These are phyloP conservation scores for Blastomussa wellsi DNA, from an alignment of 92 coral and sea anemone species.

Conservation along the genomic window DNA sequence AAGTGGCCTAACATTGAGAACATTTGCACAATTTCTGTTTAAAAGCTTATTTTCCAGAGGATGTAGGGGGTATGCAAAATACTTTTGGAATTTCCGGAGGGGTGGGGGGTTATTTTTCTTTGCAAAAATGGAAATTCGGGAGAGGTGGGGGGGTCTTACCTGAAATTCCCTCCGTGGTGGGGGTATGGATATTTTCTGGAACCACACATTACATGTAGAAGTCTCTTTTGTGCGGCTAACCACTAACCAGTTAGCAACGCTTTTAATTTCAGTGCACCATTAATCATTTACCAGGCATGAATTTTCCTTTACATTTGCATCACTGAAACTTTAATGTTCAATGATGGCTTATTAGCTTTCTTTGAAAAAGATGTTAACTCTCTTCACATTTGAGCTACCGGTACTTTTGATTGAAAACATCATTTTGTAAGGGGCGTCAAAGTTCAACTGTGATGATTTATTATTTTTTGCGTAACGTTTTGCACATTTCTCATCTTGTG, in stretches of 20 bases:
- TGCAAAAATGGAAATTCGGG: too few relatives aligned
- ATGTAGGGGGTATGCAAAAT: too few relatives aligned
- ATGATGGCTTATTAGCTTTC: not conserved
- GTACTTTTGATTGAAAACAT: not conserved
- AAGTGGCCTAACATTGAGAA: too few relatives aligned
- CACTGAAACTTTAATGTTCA: not conserved
- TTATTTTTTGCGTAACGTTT: not conserved
- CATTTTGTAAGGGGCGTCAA: not conserved
- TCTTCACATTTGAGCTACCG: not conserved
- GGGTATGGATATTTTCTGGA: too few relatives aligned
- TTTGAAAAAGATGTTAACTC: not conserved
- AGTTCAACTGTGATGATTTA: not conserved
- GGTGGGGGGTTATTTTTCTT: too few relatives aligned
- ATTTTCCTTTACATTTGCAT: not conserved
- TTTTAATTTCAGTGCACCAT: not conserved
- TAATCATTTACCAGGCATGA: not conserved
- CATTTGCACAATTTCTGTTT: too few relatives aligned
- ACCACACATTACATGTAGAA: not conserved
- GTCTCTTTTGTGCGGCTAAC: not conserved
- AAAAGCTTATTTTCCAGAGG: too few relatives aligned
- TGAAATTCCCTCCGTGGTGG: too few relatives aligned
- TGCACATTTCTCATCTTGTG: not conserved
- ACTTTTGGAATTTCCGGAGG: too few relatives aligned
- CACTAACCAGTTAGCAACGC: not conserved
- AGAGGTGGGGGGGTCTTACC: too few relatives aligned